phyloP scores from a whole-genome alignment of 2,888 invertebrate genomes.

The Eumerus sabulonum region DNA sequence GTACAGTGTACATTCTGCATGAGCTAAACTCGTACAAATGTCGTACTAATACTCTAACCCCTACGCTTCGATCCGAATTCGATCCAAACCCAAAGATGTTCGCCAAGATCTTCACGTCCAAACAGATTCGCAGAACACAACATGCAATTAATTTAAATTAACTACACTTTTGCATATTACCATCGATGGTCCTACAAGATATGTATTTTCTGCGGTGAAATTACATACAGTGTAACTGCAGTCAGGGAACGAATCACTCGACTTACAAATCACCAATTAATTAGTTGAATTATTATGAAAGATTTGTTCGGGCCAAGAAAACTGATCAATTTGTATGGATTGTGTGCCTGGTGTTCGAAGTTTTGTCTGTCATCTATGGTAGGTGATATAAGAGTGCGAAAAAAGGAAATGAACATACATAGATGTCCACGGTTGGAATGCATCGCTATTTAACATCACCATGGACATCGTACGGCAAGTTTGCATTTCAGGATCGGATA shows the following conservation, averaged over 20 bases:
- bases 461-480: constrained; percentile 15
- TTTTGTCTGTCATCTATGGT: constrained; percentile 20
- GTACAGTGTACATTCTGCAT: background rate
- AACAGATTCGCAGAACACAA: constrained; percentile 64
- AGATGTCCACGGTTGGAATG: constrained; percentile 21
- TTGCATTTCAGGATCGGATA: constrained; percentile 33
- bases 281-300: constrained; percentile 68
- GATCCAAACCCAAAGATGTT: constrained; percentile 21
- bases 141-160: constrained; percentile 69
- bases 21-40: constrained; percentile 54
- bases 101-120: constrained; percentile 37
- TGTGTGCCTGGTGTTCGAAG: constrained; percentile 44
- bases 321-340: constrained; percentile 66
- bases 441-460: constrained; percentile 44
- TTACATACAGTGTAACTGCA: constrained; percentile 34
- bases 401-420: background rate
- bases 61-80: constrained; percentile 5
- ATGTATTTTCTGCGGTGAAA: constrained; percentile 24
- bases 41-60: constrained; percentile 62
- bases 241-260: constrained; percentile 8
- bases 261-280: constrained; percentile 68
- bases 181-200: constrained; percentile 12
- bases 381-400: background rate
- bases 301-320: constrained; percentile 68
- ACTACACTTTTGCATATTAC: constrained; percentile 65